These are phyloP conservation scores for Yponomeuta malinellus DNA, from an alignment of 2,888 invertebrate species.

Conservation along the genomic window DNA sequence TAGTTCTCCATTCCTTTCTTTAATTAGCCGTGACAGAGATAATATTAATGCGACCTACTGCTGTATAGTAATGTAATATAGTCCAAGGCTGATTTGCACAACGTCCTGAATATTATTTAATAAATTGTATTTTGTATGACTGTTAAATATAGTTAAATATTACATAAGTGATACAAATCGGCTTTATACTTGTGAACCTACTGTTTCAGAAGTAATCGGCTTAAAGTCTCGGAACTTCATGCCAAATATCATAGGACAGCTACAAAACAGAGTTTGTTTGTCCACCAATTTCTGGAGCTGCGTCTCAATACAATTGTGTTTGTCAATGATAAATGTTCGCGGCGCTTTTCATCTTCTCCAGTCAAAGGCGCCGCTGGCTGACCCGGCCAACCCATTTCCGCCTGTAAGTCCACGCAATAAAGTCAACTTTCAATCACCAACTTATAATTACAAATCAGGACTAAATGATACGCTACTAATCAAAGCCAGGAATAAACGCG, in stretches of 20 bases:
- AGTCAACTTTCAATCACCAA: constrained; percentile 31
- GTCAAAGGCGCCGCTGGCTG: constrained; percentile 63
- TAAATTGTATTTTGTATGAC: no score
- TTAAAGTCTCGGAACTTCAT: not conserved
- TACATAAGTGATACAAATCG: no score
- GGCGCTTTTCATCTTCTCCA: constrained; percentile 68
- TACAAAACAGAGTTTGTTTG: constrained; percentile 53
- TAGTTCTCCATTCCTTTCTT: no score
- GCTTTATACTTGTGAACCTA: not conserved
- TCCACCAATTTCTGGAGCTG: constrained; percentile 61
- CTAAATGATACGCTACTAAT: constrained; percentile 76
- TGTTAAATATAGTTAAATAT: no score
- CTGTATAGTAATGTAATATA: no score
- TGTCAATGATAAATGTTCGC: constrained; percentile 75
- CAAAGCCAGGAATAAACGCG: constrained; percentile 70
- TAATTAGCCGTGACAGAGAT: no score
- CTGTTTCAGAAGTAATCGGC: not conserved
- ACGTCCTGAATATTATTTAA: no score
- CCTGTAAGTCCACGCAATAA: constrained; percentile 30
- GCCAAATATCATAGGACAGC: not conserved
- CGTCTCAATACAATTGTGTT: constrained; percentile 73
- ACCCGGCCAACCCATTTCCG: constrained; percentile 29
- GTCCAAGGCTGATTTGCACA: no score
- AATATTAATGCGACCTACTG: no score
- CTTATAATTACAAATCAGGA: constrained; percentile 69